These are phyloP conservation scores for Lithobates sylvaticus DNA, from an alignment of 2,797 vertebrate genomes.

Conservation along the genomic window DNA sequence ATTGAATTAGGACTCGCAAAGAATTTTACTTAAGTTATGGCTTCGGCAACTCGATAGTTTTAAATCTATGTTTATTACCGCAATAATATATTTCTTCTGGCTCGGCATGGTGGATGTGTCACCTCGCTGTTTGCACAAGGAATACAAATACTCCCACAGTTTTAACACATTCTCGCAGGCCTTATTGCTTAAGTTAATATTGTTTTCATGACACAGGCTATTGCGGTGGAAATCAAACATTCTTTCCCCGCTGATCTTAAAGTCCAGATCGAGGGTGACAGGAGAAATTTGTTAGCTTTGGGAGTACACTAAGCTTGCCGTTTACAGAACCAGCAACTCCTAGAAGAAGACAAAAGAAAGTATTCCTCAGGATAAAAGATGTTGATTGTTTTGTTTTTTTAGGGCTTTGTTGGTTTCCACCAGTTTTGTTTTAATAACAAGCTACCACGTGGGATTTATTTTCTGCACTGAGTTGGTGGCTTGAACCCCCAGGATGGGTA, in stretches of 20 bases:
- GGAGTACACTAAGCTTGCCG: not conserved
- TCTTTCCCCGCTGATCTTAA: constrained; percentile 18
- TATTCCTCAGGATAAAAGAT: not conserved
- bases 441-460: too few relatives aligned
- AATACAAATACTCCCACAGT: constrained; percentile 62
- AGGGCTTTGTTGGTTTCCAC: too few relatives aligned
- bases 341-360: not conserved
- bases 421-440: too few relatives aligned
- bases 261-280: constrained; percentile 21
- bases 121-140: constrained; percentile 55
- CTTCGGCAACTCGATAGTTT: constrained; percentile 53
- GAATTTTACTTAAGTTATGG: constrained; percentile 61
- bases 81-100: constrained; percentile 56
- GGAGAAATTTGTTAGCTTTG: constrained; percentile 8
- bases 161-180: constrained; percentile 54
- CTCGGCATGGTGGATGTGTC: constrained; percentile 56
- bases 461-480: too few relatives aligned
- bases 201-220: constrained; percentile 47
- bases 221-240: constrained; percentile 52
- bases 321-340: not conserved
- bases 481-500: too few relatives aligned
- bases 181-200: constrained; percentile 60
- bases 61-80: constrained; percentile 63
- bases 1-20: constrained; percentile 60
- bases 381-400: too few relatives aligned